Base-by-base conservation (phyloP, 1,140 invertebrate species). In the Potamilus streckersoni region DNA sequence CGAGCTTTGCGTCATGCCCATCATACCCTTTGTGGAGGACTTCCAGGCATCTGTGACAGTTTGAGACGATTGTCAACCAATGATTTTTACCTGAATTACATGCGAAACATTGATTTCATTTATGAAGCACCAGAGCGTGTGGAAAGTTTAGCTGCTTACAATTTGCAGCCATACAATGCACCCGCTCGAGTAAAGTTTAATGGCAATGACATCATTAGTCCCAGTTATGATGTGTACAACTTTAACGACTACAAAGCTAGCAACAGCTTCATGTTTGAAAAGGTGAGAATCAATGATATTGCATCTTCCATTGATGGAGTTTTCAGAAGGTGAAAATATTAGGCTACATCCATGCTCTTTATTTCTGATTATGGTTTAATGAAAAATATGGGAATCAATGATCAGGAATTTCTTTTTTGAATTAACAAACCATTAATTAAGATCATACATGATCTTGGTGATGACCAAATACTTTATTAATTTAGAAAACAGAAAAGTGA, bases 1-100 rank as follows among this genome's bases (percentile, higher is more conserved):
- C 82, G 80, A 64, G 89, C 90, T 0, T 80, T 91, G 55, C 85
- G 85, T 15, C 84, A 85, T 31, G 90, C 90, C 4, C 90, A 90
- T 81, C 69, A 71, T 12, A 78, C 73, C 19, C 80, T 85, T 57
- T 91, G 91, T 80, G 75, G 79, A 13, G 69, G 71, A 11, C 76
- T 79, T 13, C 56, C 78, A 27, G 90, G 90, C 4, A 68, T 87
- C 23, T 91, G 91, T 78, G 8, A 74, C 12, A 77, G 75, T 2
- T 78, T 91, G 13, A 70, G 59, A 6, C 67, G 82, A 13, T 83
- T 91, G 83, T 76, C 80, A 0, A 80, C 85, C 27, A 64, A 82
- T 55, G 86, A 89, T 17, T 91, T 91, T 72, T 83, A 85, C 17
- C 70, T 84, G 27, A 82, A 84, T 38, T 90, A 88, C 78, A 77